Conservation (phyloP, 2,797 vertebrate species). For the Micropoecilia bifurca region DNA sequence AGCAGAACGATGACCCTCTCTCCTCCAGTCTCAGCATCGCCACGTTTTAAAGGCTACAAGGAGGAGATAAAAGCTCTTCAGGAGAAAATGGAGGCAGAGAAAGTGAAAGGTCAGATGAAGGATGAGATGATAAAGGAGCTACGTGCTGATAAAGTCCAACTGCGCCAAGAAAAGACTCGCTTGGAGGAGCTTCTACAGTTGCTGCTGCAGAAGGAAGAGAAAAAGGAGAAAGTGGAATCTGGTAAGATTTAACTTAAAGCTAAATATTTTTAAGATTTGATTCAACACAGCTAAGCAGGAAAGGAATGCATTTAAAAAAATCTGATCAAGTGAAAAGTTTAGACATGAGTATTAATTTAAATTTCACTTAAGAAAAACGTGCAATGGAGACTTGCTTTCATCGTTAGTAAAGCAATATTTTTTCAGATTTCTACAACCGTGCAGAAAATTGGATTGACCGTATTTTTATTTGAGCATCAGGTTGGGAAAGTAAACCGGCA, state of each 20-base stretch:
- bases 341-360: neutral
- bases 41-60: slow-evolving; percentile 4
- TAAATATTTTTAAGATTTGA: neutral
- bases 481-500: neutral
- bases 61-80: slow-evolving; percentile 10
- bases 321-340: neutral
- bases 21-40: neutral
- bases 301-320: neutral
- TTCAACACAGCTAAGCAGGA: neutral
- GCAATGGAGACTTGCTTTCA: neutral
- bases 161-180: slow-evolving; percentile 24
- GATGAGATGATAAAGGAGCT: slow-evolving; percentile 31
- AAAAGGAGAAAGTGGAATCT: neutral
- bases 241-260: slow-evolving; percentile 14
- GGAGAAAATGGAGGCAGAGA: slow-evolving; percentile 28
- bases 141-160: slow-evolving; percentile 18
- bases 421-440: neutral
- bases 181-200: slow-evolving; percentile 16
- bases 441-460: neutral
- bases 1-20: slow-evolving; percentile 1
- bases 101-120: slow-evolving; percentile 14
- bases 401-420: neutral
- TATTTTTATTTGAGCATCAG: neutral
- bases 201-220: slow-evolving; percentile 4
- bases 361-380: neutral